Conservation (phyloP, 1,140 invertebrate species). For the Luehdorfia chinensis region DNA sequence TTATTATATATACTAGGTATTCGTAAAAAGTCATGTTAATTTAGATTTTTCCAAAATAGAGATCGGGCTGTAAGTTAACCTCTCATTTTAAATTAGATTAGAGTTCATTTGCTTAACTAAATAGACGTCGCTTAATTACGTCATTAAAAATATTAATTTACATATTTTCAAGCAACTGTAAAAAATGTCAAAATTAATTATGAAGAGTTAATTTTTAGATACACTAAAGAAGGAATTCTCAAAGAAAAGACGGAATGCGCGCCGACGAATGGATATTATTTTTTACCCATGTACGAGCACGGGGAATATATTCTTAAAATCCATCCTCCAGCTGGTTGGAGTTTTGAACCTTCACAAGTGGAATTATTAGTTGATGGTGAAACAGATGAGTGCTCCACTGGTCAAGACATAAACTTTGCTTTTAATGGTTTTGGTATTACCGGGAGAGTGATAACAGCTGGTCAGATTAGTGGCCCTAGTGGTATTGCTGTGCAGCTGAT, state of each 20-base stretch:
- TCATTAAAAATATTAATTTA: neutral
- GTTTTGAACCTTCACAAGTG: conserved; percentile 93
- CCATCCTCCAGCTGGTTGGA: conserved; percentile 95
- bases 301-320: conserved; percentile 94
- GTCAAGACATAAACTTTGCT: conserved; percentile 96
- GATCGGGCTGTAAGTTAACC: conserved; percentile 91
- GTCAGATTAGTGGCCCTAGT: conserved; percentile 85
- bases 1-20: too few species aligned
- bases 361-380: conserved; percentile 89
- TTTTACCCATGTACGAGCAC: conserved; percentile 97
- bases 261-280: conserved; percentile 98
- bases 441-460: conserved; percentile 86
- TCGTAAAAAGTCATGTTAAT: conserved; percentile 93
- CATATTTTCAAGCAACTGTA: neutral
- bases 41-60: conserved; percentile 95
- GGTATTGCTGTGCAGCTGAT: conserved; percentile 87
- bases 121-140: neutral
- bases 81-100: conserved; percentile 25
- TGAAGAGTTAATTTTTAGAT: conserved; percentile 82
- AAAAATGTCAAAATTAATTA: neutral
- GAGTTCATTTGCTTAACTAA: neutral
- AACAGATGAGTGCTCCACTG: conserved; percentile 90
- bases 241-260: conserved; percentile 98
- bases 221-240: conserved; percentile 94
- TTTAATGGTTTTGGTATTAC: conserved; percentile 97